Conservation (phyloP, 2,888 invertebrate genomes). For the Microplitis manilae region DNA sequence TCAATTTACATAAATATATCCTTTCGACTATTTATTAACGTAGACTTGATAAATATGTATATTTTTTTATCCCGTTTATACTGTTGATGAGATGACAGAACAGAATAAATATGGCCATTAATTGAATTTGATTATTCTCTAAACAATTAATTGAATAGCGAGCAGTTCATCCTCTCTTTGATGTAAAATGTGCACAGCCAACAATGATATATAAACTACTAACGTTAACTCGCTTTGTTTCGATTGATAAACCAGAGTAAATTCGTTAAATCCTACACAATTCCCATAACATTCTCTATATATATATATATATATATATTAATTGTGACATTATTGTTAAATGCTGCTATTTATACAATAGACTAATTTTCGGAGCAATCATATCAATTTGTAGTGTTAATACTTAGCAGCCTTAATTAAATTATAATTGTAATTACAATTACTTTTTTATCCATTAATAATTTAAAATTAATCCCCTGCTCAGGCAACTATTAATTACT, state of each 20-base stretch:
- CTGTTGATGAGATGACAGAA: neutral
- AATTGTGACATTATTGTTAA: conserved; percentile 1
- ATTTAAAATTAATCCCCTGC: neutral
- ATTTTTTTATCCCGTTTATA: neutral
- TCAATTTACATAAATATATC: neutral
- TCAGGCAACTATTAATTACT: neutral
- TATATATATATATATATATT: neutral
- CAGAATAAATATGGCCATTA: neutral
- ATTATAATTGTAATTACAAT: too few species aligned
- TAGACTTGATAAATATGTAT: neutral
- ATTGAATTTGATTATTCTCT: neutral
- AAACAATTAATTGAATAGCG: neutral
- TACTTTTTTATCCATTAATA: neutral
- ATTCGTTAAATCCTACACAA: conserved; percentile 13
- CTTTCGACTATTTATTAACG: neutral
- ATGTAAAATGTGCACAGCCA: conserved; percentile 7
- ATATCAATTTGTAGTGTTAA: neutral
- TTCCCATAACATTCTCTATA: neutral
- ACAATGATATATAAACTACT: conserved; percentile 1
- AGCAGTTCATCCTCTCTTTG: conserved; percentile 19
- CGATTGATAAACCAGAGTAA: neutral
- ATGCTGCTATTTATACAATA: neutral
- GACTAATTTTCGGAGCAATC: neutral
- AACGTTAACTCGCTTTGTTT: conserved; percentile 10
- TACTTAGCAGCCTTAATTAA: neutral